phyloP scores from a whole-genome alignment of 2,797 vertebrate genomes.

The Paratrypauchen microcephalus region DNA sequence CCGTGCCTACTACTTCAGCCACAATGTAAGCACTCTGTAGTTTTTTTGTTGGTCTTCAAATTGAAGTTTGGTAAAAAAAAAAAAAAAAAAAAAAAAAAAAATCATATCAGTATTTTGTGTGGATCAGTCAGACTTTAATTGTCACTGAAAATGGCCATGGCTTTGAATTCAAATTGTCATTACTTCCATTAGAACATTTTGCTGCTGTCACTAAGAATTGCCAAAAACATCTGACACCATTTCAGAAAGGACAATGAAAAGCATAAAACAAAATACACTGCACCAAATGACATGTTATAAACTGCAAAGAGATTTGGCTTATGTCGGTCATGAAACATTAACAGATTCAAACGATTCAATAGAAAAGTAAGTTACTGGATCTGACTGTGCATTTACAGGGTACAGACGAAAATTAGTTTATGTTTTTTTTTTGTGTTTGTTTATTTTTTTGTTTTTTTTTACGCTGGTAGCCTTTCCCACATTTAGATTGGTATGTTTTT shows the following conservation, averaged over 20 bases:
- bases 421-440: not conserved
- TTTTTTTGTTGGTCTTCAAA: constrained; percentile 49
- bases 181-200: constrained; percentile 33
- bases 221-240: constrained; percentile 32
- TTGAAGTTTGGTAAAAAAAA: constrained; percentile 40
- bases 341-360: constrained; percentile 34
- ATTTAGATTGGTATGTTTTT: constrained; percentile 54
- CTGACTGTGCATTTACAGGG: constrained; percentile 67
- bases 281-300: constrained; percentile 34
- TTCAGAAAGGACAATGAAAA: constrained; percentile 26
- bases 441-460: constrained; percentile 13
- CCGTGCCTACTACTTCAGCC: constrained; percentile 73
- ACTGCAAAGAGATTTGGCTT: constrained; percentile 31
- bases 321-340: constrained; percentile 45
- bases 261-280: constrained; percentile 21
- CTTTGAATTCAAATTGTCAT: constrained; percentile 26
- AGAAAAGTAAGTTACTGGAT: constrained; percentile 33
- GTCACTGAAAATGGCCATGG: constrained; percentile 16
- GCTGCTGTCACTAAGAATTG: constrained; percentile 52
- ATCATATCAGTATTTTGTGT: constrained; percentile 17
- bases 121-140: not conserved
- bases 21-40: constrained; percentile 62
- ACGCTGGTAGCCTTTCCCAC: constrained; percentile 65
- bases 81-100: constrained; percentile 2
- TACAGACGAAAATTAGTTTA: constrained; percentile 43